Evolutionary conservation across 2,888 invertebrate species (phyloP), one percentile per base, ranked within the genome.

Genomic region (Lomographa bimaculata): DNA sequence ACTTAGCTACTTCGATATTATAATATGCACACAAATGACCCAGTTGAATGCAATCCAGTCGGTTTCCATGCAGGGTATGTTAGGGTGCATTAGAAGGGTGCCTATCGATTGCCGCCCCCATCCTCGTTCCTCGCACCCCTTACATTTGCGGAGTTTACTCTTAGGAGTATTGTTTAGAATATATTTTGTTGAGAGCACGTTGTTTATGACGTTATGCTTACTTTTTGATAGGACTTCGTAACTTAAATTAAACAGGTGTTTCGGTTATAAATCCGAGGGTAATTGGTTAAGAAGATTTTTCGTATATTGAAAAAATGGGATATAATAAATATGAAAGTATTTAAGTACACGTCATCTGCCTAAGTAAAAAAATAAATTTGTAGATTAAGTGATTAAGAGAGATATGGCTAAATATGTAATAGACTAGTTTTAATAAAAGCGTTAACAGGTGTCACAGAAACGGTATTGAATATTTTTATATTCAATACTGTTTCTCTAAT

Each of bases 41-140:
- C 30, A 57, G 46, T 55, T 55, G 48, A 46, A 53, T 42, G 50
- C 42, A 57, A 60, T 47, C 37, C 38, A 46, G 21, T 51, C 49
- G 50, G 57, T 63, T 60, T 57, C 54, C 55, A 53, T 64, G 57
- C 52, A 56, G 54, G 47, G 54, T 58, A 57, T 54, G 54, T 60
- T 63, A 78, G 83, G 82, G 83, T 83, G 81, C 80, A 81, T 78
- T 80, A 78, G 80, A 76, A 80, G 86, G 85, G 83, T 77, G 84
- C 65, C 71, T 85, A 87, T 87, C 84, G 86, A 87, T 86, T 84
- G 75, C 69, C 60, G 42, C 62, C 68, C 75, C 67, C 60, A 60
- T 51, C 67, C 51, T 61, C 67, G 73, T 76, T 71, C 69, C 66
- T 74, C 72, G 16, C 32, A 73, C 77, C 82, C 82, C 75, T 79